Evolutionary conservation across 2,113 vertebrate genomes (phyloP), one percentile per base, ranked within the genome.

Genomic region (Tetrao urogallus): DNA sequence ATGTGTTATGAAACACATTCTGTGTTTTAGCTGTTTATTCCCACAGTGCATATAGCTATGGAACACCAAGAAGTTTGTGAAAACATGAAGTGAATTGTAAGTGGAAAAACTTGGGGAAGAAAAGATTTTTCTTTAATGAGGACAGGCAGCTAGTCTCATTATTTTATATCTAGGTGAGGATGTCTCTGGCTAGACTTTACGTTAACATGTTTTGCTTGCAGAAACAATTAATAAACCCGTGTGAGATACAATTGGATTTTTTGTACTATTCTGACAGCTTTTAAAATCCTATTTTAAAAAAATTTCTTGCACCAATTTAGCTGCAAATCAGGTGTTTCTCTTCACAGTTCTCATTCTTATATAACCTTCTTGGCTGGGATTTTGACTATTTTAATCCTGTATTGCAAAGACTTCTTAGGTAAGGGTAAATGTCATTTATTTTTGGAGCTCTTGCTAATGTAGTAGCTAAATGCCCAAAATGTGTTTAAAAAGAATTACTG

Each of bases 221-320:
- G 61, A 72, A 92, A 86, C 24, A 78, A 85, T 92, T 90, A 93
- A 73, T 64, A 95, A 45, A 73, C 47, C 30, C 40, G 8, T 28
- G 20, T 64, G 77, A 75, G 28, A 76, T 94, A 63, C 48, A 85
- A 47, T 1, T 82, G 43, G 48, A 81, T 76, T 18, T 57, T 36
- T 88, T 56, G 8, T 28, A 43, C 24, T 85, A 50, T 69, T 64
- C 72, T 88, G 73, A 84, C 54, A 94, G 50, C 32, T 92, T 94
- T 92, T 64, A 82, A 95, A 93, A 77, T 64, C n/a, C 11, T 34
- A 83, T 94, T 94, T 86, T 61, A 52, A 91, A 86, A 60, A 92
- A 88, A 42, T 52, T 80, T 86, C 3, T 22, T 90, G 11, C 15
- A 82, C 92, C 82, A 88, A 86, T 76, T 95, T 92, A 79, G 12